Conservation (phyloP, 1,140 invertebrate genomes). For the Brachionus angularis region DNA sequence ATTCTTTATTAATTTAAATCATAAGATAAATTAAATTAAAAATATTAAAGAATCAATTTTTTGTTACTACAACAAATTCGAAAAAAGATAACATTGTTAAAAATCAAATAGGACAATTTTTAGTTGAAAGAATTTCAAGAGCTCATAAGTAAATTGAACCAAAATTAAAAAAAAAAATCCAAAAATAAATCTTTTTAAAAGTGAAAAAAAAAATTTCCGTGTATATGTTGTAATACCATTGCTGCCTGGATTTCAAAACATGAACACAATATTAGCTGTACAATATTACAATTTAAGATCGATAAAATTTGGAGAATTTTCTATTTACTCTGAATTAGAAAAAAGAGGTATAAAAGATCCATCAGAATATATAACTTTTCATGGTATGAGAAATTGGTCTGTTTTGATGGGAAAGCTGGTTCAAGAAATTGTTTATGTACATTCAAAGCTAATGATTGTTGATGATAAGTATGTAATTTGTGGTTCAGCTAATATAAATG, state of each 20-base stretch:
- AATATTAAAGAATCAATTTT: slow-evolving; percentile 38
- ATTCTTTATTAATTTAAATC: slow-evolving; percentile 58
- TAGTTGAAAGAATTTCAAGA: slow-evolving; percentile 6
- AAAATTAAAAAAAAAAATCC: too few relatives aligned
- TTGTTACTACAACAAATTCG: slow-evolving; percentile 26
- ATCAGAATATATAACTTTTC: slow-evolving; percentile 84
- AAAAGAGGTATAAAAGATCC: slow-evolving; percentile 71
- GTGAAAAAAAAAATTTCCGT: slow-evolving; percentile 66
- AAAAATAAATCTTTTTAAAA: too few relatives aligned
- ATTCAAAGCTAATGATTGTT: slow-evolving; percentile 90
- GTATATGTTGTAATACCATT: slow-evolving; percentile 91
- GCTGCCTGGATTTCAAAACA: slow-evolving; percentile 82
- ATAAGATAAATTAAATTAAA: neutral
- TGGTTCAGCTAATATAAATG: slow-evolving; percentile 96
- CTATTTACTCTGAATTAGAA: slow-evolving; percentile 58
- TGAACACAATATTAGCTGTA: slow-evolving; percentile 82
- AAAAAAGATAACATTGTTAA: slow-evolving; percentile 3
- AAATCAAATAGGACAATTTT: slow-evolving; percentile 4
- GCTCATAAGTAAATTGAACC: slow-evolving; percentile 9
- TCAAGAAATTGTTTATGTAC: slow-evolving; percentile 89
- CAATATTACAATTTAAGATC: slow-evolving; percentile 90
- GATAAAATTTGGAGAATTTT: slow-evolving; percentile 66
- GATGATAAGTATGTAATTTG: slow-evolving; percentile 72
- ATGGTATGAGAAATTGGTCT: slow-evolving; percentile 79
- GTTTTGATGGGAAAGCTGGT: slow-evolving; percentile 75